Evolutionary conservation across 2,888 invertebrate species (phyloP), one percentile per base, ranked within the genome.

Genomic region (Netelia melanura): DNA sequence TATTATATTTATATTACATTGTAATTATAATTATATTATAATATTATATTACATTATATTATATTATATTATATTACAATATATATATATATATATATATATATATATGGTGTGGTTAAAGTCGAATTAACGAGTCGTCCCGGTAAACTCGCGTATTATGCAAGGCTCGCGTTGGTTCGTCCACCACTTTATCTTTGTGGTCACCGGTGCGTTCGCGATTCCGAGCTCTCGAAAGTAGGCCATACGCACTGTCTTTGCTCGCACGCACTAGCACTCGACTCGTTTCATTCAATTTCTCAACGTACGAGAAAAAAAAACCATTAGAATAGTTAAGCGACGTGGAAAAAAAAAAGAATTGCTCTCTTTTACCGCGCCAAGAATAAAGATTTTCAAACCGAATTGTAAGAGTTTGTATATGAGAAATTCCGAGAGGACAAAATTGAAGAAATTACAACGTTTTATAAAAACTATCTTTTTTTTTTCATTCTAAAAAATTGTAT

Each of bases 161-260:
- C 64, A 74, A 74, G 17, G 21, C 21, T 54, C 54, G n/a, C 65
- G 54, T 38, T 17, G 9, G 30, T 14, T 62, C 23, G n/a, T 64
- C 56, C 48, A 17, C 11, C 25, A 30, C 11, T 75, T 75, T 64
- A 54, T 64, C 64, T 21, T 65, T 54, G 8, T 54, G 52, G 38
- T 75, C 38, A 64, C 30, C n/a, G 48, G 11, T 48, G 48, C 14
- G 30, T 30, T 3, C 30, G 30, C 21, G 21, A 43, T 61, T 72
- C 1, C 61, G 14, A 48, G 43, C 21, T 30, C 44, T 11, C 44
- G 48, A 48, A 72, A 44, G 14, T 48, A 48, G n/a, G 72, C 61
- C 44, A 25, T 44, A 48, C 48, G 48, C 44, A 11, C 9, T 21
- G 8, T 71, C 58, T 10, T 71, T 43, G 1, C 14, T 17, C n/a